phyloP scores from a whole-genome alignment of 2,888 invertebrate genomes.

The Zygaena filipendulae region DNA sequence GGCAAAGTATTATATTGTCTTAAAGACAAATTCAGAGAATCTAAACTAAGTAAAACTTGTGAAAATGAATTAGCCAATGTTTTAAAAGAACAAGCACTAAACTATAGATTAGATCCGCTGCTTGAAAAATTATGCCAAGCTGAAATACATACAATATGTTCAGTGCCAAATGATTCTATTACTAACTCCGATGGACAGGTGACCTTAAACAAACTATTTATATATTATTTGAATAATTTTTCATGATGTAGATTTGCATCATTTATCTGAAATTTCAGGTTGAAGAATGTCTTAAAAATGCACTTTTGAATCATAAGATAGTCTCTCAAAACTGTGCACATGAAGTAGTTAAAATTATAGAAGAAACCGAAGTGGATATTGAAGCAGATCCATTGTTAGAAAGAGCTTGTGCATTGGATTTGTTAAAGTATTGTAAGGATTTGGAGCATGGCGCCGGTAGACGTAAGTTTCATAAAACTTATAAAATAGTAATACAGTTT shows the following conservation, averaged over 20 bases:
- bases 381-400: constrained; percentile 94
- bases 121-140: constrained; percentile 83
- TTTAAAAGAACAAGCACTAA: constrained; percentile 88
- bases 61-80: constrained; percentile 85
- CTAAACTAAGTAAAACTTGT: constrained; percentile 79
- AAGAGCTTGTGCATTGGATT: constrained; percentile 87
- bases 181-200: constrained; percentile 60
- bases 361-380: constrained; percentile 92
- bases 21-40: constrained; percentile 81
- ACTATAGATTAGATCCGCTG: constrained; percentile 90
- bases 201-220: constrained; percentile 10
- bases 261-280: constrained; percentile 58
- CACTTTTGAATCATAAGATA: constrained; percentile 78
- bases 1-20: constrained; percentile 87
- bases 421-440: constrained; percentile 81
- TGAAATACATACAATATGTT: constrained; percentile 75
- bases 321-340: constrained; percentile 80
- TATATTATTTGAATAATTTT: neutral
- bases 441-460: constrained; percentile 90
- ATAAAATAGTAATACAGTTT: no score
- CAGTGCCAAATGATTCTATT: constrained; percentile 46
- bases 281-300: constrained; percentile 93
- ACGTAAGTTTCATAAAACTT: constrained; percentile 72
- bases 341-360: constrained; percentile 90
- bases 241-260: neutral